Evolutionary conservation across 2,888 invertebrate species (phyloP).

Genomic region (Drosophila ustulata): DNA sequence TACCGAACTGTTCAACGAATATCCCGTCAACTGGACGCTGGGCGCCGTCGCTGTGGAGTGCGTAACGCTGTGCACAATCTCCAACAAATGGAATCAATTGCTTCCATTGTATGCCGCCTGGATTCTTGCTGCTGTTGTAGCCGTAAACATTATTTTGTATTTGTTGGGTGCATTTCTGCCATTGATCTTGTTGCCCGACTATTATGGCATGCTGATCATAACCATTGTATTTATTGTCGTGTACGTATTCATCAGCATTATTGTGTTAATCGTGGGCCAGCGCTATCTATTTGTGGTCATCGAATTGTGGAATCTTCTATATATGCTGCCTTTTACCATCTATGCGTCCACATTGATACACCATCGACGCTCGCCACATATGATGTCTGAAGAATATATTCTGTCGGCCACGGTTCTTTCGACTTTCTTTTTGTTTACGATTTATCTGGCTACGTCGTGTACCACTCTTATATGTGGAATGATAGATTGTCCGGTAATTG

Average conservation of each 20-base stretch:
- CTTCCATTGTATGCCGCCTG: accelerated
- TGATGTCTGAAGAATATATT: conserved; percentile 26
- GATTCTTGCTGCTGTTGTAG: background rate
- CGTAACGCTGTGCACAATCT: conserved; percentile 20
- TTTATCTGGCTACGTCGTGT: conserved; percentile 4
- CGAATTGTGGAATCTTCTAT: conserved; percentile 22
- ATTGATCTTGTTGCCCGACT: conserved; percentile 33
- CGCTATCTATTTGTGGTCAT: background rate
- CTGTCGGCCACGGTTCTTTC: conserved; percentile 50
- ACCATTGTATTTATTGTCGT: conserved; percentile 26
- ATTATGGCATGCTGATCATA: conserved; percentile 13
- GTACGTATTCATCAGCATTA: conserved; percentile 16
- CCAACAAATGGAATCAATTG: conserved; percentile 25
- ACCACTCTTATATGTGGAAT: background rate
- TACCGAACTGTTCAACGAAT: conserved; percentile 13
- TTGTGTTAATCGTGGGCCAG: background rate
- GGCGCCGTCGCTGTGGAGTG: conserved; percentile 34
- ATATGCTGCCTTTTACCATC: conserved; percentile 13
- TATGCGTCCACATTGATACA: conserved; percentile 45
- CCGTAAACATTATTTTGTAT: conserved; percentile 11
- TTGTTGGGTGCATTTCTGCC: conserved; percentile 36
- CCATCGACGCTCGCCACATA: conserved; percentile 22
- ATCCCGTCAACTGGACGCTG: conserved; percentile 53
- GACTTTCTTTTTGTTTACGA: conserved; percentile 27
- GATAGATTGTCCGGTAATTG: background rate